These are phyloP conservation scores for Pilophorus perplexus DNA, from an alignment of 2,888 invertebrate genomes.

Conservation along the genomic window DNA sequence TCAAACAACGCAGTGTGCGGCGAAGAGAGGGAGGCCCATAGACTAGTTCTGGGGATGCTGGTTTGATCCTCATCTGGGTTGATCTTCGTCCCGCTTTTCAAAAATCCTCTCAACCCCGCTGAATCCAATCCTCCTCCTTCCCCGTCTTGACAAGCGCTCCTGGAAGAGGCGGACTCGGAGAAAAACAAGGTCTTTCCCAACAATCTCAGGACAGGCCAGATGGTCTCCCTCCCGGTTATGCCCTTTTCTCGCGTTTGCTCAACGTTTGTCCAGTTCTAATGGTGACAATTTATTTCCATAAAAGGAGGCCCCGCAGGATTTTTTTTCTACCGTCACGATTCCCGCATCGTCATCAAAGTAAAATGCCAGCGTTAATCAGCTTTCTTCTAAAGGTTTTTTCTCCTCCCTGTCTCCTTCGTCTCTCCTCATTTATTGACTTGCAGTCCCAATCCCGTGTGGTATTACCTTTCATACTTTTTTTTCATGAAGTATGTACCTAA, in stretches of 20 bases:
- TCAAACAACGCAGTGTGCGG: no score
- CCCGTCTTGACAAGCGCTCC: neutral
- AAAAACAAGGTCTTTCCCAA: constrained; percentile 30
- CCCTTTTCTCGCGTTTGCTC: constrained; percentile 25
- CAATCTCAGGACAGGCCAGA: constrained; percentile 14
- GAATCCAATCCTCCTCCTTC: no score
- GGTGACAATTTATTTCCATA: constrained; percentile 36
- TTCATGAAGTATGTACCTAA: no score
- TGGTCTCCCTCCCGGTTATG: constrained; percentile 27
- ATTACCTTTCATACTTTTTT: no score
- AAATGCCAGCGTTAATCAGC: constrained; percentile 31
- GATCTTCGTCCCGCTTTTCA: no score
- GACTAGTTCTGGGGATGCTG: no score
- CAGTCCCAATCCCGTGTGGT: no score
- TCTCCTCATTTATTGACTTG: neutral
- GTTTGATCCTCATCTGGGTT: no score
- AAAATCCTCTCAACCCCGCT: no score
- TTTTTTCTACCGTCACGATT: constrained; percentile 21
- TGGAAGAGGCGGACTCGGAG: neutral
- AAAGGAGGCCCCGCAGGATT: neutral
- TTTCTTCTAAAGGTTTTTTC: constrained; percentile 16
- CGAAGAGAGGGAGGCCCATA: no score
- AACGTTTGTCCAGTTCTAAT: constrained; percentile 16
- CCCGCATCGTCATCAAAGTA: constrained; percentile 20
- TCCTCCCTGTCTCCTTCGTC: neutral